A percentile compares a stretch with the other conserved stretches of the same genome.
phyloP scores from a whole-genome alignment of 2,113 vertebrate species.

The Cynoglossus semilaevis region DNA sequence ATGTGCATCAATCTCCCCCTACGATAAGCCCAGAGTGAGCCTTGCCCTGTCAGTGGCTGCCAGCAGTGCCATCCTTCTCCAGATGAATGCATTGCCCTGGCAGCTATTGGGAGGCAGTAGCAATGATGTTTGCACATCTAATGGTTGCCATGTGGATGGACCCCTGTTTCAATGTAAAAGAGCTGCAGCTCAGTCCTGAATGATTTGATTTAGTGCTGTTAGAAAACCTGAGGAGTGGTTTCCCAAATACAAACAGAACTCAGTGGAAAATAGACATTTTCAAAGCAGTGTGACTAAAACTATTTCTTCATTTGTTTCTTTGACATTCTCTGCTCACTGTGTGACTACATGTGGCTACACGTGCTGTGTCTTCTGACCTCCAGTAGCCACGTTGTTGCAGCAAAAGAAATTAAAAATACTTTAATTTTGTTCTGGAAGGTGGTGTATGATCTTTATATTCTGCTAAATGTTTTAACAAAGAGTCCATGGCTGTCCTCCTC shows the following conservation, averaged over 20 bases:
- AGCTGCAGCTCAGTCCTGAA: conserved; percentile 16
- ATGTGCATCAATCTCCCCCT: conserved; percentile 73
- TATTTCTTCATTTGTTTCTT: conserved; percentile 4
- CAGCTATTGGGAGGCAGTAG: conserved; percentile 37
- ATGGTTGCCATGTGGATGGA: conserved; percentile 51
- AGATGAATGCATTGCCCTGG: conserved; percentile 46
- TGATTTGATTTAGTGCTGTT: conserved; percentile 29
- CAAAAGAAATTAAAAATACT: conserved; percentile 4
- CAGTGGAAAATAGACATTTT: too few species aligned
- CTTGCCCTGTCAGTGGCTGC: conserved; percentile 65
- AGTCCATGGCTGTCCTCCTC: too few species aligned
- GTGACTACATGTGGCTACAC: too few species aligned
- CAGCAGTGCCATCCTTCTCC: conserved; percentile 58
- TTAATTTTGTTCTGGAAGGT: background rate
- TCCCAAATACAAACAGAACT: too few species aligned
- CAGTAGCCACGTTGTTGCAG: background rate
- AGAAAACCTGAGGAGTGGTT: conserved; percentile 3
- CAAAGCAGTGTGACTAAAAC: background rate
- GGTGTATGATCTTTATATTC: background rate
- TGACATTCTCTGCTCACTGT: background rate
- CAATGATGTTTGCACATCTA: conserved; percentile 54
- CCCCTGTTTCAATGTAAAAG: conserved; percentile 9
- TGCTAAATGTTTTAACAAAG: too few species aligned
- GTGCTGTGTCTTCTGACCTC: conserved; percentile 7
- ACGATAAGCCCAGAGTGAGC: conserved; percentile 66